phyloP scores from a whole-genome alignment of 2,113 vertebrate species.

The Salvelinus fontinalis region DNA sequence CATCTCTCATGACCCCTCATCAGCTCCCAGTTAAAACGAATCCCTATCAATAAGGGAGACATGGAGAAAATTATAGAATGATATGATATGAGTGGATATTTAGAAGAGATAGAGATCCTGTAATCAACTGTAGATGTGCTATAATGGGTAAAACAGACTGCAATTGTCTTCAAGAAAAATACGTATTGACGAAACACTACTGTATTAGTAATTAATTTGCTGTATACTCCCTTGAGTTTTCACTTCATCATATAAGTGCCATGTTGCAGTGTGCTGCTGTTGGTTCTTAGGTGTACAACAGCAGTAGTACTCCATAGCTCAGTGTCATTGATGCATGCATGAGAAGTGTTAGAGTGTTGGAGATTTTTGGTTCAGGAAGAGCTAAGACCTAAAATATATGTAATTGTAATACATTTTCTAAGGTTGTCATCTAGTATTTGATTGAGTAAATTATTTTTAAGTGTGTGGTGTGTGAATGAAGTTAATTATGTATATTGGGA shows the following conservation, averaged over 20 bases:
- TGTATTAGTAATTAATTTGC: too few species aligned
- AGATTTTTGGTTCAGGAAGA: constrained; percentile 30
- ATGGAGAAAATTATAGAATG: neutral
- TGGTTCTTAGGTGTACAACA: too few species aligned
- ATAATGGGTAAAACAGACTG: neutral
- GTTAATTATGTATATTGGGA: constrained; percentile 69
- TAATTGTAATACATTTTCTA: constrained; percentile 55
- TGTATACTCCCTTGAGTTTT: too few species aligned
- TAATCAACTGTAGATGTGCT: neutral
- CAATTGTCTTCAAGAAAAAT: too few species aligned
- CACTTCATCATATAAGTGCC: too few species aligned
- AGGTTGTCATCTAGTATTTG: constrained; percentile 64
- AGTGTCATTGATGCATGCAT: constrained; percentile 22
- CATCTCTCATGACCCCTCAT: constrained; percentile 74
- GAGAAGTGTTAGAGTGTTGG: constrained; percentile 23
- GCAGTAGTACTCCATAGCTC: too few species aligned
- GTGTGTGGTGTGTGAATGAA: constrained; percentile 39
- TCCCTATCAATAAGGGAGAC: constrained; percentile 45
- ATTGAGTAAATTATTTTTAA: constrained; percentile 67
- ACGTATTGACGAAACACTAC: too few species aligned
- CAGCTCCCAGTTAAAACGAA: constrained; percentile 62
- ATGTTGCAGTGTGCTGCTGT: too few species aligned
- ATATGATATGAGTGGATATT: constrained; percentile 15
- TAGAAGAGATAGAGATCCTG: neutral
- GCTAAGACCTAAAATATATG: constrained; percentile 26